Base-by-base conservation (phyloP, 1,140 invertebrate genomes). In the Oreohelix idahoensis region DNA sequence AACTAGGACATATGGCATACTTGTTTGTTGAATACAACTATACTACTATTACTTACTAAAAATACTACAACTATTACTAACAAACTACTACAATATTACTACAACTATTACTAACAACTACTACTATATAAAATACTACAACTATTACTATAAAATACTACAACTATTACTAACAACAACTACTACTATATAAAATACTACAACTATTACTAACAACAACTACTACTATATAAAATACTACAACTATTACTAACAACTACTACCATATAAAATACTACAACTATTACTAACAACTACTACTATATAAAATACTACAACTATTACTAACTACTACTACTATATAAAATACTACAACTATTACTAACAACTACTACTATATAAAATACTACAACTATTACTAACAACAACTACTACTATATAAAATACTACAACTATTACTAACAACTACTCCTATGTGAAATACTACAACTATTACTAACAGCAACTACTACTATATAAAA, bases 191-290 rank as follows among this genome's bases (percentile, higher is more conserved):
- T n/a, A n/a, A n/a, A n/a, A n/a, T 75, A 45, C n/a, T 29, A 75
- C n/a, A 42, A 75, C n/a, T 45, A 75, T 13, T 75, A 75, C n/a
- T 45, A 75, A 45, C n/a, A 42, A 45, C n/a, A 17, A 75, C n/a
- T 75, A 75, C 38, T n/a, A 42, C 36, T 75, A 49, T 8, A 42
- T 15, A 2, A 42, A 49, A 1, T 42, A 13, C 36, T 75, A 49
- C 32, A 17, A 39, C 32, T 71, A 39, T 15, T 71, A 39, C 15
- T 71, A 4, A 71, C 10, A 8, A 35, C 38, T 35, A 71, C n/a
- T 35, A 71, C n/a, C 11, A 23, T 35, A n/a, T n/a, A n/a, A n/a
- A n/a, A n/a, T 35, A 71, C 38, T 35, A 71, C 38, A 10, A 71
- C 15, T 71, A 23, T 36, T 71, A 71, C 32, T 35, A n/a, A n/a